A percentile compares a stretch with the other conserved stretches of the same genome.
Conservation (phyloP, 2,888 invertebrate species). For the Ophion ellenae region DNA sequence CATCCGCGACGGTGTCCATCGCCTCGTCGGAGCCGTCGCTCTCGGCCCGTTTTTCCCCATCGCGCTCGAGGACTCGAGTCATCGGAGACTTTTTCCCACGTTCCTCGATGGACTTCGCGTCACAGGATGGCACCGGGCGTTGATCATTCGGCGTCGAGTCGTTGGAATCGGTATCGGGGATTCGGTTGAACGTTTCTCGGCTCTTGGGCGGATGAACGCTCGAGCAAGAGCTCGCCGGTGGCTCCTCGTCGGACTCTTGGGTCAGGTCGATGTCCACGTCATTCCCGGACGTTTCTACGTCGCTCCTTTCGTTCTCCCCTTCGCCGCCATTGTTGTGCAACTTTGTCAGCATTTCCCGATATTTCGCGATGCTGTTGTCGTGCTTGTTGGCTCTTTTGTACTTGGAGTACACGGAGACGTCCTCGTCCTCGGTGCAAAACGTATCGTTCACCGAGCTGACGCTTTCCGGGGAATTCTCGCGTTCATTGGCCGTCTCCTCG, state of each 20-base stretch:
- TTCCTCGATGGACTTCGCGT: not conserved
- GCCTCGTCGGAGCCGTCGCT: not conserved
- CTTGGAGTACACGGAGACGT: slow-evolving; percentile 77
- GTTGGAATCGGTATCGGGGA: slow-evolving; percentile 35
- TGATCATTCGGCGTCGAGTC: not conserved
- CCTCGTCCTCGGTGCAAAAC: slow-evolving; percentile 40
- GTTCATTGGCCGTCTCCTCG: not conserved
- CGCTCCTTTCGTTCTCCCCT: slow-evolving; percentile 7
- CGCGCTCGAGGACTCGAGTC: not conserved
- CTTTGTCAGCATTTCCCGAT: slow-evolving; percentile 70
- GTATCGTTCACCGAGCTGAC: slow-evolving; percentile 38
- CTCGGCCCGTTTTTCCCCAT: not conserved
- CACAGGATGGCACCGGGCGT: not conserved
- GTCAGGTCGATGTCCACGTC: slow-evolving; percentile 45
- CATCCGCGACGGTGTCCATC: not conserved
- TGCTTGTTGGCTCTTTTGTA: slow-evolving; percentile 74
- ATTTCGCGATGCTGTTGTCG: slow-evolving; percentile 77
- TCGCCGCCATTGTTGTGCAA: not conserved
- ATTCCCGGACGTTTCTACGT: slow-evolving; percentile 15
- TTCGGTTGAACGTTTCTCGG: slow-evolving; percentile 7
- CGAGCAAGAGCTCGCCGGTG: slow-evolving; percentile 20
- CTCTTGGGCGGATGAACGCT: not conserved
- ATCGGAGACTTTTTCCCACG: not conserved
- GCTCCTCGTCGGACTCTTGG: slow-evolving; percentile 51
- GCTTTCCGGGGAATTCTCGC: slow-evolving; percentile 12